Percentiles rank a stretch among this genome's conserved stretches.
Evolutionary conservation across 2,113 vertebrate species (phyloP).

Genomic region (Heliornis fulica): DNA sequence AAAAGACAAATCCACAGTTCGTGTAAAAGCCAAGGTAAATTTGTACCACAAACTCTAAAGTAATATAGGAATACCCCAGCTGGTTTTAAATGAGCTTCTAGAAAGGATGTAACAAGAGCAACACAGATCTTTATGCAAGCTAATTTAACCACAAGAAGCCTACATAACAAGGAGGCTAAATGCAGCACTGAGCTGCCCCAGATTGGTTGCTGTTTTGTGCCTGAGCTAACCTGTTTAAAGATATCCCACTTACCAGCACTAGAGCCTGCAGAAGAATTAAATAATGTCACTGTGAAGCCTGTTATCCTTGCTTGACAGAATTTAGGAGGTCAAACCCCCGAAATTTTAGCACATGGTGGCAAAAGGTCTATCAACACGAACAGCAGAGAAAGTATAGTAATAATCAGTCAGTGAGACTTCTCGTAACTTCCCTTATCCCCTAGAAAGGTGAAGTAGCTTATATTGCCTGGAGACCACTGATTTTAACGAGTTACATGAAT

Average conservation of each 20-base stretch:
- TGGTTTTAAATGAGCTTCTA: neutral
- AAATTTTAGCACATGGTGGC: neutral
- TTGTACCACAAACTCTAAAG: neutral
- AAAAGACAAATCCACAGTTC: neutral
- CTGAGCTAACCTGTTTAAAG: slow-evolving; percentile 5
- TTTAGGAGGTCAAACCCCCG: neutral
- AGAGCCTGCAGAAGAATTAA: neutral
- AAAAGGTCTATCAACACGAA: neutral
- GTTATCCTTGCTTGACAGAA: neutral
- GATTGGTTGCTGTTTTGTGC: neutral
- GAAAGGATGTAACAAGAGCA: neutral
- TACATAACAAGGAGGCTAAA: neutral
- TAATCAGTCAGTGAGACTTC: neutral
- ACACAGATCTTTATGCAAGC: neutral
- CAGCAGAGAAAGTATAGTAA: neutral
- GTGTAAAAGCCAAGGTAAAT: neutral
- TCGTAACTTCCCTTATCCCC: neutral
- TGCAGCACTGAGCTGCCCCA: neutral
- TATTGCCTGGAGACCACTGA: neutral
- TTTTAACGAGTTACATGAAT: neutral
- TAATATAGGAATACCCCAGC: neutral
- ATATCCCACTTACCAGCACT: neutral
- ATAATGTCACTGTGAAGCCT: neutral
- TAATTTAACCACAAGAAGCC: neutral
- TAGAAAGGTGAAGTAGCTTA: neutral